Evolutionary conservation across 2,113 vertebrate genomes (phyloP), one percentile per base, ranked within the genome.

Genomic region (Shinisaurus crocodilurus): DNA sequence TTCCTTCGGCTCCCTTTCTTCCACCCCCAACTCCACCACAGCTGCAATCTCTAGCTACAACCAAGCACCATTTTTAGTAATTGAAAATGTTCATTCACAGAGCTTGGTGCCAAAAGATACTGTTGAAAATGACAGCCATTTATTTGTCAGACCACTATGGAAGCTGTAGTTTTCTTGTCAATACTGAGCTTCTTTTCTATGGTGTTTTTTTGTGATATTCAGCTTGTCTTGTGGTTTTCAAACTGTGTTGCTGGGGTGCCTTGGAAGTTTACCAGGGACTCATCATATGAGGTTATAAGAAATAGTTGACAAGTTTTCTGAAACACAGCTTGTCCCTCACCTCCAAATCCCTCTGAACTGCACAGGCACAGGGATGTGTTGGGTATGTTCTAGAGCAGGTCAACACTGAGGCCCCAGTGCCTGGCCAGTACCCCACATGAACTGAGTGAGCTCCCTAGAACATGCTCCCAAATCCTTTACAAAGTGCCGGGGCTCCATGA

Each of bases 151-250:
- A 84, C 89, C 93, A 90, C 3, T 37, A 85, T 77, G 87, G 87
- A 89, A 92, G n/a, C 40, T 74, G 29, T n/a, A 72, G 75, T 57
- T 88, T 89, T 90, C 85, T 85, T 94, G 93, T 94, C 95, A 95
- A 85, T 92, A 92, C 16, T n/a, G 72, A 95, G 34, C 86, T 82
- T 88, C 93, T 91, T 86, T 63, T 80, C 32, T 4, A 4, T 0
- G 0, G 77, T 69, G 72, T 72, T 88, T 91, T 81, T 0, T 1
- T 88, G 93, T n/a, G 90, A 54, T n/a, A 91, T 92, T 57, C 65
- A 0, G 0, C 37, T 23, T 63, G 54, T 0, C 0, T 69, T 87
- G n/a, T 63, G 67, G 87, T 90, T 79, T 54, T 79, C 63, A 65
- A 69, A 23, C 25, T 67, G 75, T 67, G 74, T 90, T 77, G 45